Evolutionary conservation across 2,113 vertebrate species (phyloP).

Genomic region (Phrynosoma platyrhinos): DNA sequence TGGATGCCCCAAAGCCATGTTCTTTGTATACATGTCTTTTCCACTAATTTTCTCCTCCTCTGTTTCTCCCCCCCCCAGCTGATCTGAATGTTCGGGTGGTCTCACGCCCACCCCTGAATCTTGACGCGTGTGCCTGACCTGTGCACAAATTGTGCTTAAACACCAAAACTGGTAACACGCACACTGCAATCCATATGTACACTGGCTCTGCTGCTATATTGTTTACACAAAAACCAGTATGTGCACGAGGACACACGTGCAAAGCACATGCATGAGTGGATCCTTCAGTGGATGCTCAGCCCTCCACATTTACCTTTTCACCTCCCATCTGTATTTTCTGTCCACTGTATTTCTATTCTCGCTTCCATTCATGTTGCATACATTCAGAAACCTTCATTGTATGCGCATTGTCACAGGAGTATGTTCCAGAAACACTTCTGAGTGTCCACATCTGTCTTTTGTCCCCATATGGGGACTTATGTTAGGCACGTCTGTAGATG

Average conservation of each 20-base stretch:
- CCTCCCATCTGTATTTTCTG: neutral
- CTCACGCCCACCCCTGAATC: neutral
- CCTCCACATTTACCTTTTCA: too few relatives aligned
- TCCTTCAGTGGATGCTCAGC: neutral
- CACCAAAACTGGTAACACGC: neutral
- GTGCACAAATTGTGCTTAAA: neutral
- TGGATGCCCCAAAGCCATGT: neutral
- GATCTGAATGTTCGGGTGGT: neutral
- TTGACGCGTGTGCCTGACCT: neutral
- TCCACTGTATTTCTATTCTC: neutral
- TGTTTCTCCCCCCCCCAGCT: neutral
- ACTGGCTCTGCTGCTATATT: conserved; percentile 16
- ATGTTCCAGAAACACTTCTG: neutral
- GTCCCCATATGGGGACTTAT: neutral
- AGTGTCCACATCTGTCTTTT: neutral
- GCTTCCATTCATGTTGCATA: neutral
- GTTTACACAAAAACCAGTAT: neutral
- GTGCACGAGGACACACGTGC: neutral
- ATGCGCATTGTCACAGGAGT: neutral
- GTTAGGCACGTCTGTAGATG: neutral
- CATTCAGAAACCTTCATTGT: neutral
- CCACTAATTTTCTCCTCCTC: neutral
- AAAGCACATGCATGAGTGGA: neutral
- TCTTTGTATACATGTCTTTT: neutral
- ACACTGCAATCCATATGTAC: neutral